These are phyloP conservation scores for Stigmatopora argus DNA, from an alignment of 2,113 vertebrate genomes.

Conservation along the genomic window DNA sequence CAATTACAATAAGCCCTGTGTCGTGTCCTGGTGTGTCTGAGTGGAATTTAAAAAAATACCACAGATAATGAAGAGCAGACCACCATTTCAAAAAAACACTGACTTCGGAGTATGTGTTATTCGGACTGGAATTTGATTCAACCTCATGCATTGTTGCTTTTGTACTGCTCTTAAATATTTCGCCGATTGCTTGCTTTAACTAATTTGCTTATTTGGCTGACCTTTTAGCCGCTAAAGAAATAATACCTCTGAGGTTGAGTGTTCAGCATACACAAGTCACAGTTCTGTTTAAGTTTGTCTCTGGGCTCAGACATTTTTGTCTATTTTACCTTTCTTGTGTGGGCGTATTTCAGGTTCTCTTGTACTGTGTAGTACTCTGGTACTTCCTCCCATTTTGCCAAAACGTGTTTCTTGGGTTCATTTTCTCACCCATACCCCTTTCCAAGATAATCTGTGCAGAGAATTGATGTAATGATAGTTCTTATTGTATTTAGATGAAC, in stretches of 20 bases:
- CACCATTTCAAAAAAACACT: conserved; percentile 39
- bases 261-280: too few species aligned
- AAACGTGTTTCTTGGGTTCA: too few species aligned
- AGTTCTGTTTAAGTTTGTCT: too few species aligned
- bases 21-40: conserved; percentile 34
- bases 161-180: conserved; percentile 22
- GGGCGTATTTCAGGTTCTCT: too few species aligned
- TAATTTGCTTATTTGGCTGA: not conserved
- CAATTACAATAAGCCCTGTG: not conserved
- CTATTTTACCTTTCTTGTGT: too few species aligned
- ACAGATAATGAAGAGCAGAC: conserved; percentile 50
- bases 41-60: conserved; percentile 44
- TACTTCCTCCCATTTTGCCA: too few species aligned
- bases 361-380: too few species aligned
- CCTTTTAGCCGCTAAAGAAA: too few species aligned
- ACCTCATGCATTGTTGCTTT: not conserved
- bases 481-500: too few species aligned
- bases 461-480: conserved; percentile 13
- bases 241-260: too few species aligned
- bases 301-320: too few species aligned
- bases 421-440: not conserved
- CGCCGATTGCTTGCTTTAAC: conserved; percentile 51
- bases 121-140: conserved; percentile 25
- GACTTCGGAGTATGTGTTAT: conserved; percentile 41
- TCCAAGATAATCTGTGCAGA: conserved; percentile 54